Conservation (phyloP, 2,888 invertebrate genomes). For the Drosophila yooni region DNA sequence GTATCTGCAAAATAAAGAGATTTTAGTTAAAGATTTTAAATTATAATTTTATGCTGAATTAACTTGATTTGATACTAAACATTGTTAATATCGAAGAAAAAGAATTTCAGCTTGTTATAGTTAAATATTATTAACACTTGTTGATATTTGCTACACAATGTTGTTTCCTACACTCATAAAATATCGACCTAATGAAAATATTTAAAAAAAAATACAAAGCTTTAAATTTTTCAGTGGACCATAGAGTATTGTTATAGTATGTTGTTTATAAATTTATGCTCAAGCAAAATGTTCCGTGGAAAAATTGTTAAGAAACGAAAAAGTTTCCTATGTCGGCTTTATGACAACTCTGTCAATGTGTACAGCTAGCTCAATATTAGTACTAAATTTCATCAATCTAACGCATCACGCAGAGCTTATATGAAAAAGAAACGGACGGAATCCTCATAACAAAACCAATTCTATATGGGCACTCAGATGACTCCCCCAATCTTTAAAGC, state of each 20-base stretch:
- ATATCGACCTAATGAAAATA: background rate
- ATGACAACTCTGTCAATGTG: background rate
- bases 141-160: background rate
- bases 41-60: background rate
- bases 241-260: background rate
- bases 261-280: background rate
- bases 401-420: background rate
- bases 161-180: background rate
- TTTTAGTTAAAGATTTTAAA: background rate
- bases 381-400: background rate
- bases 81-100: no score
- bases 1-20: constrained; percentile 30
- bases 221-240: no score
- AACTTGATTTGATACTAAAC: background rate
- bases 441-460: background rate
- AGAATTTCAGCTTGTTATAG: background rate
- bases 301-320: no score
- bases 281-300: no score
- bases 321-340: no score
- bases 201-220: background rate
- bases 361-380: background rate
- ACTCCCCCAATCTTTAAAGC: background rate
- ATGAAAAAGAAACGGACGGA: background rate
- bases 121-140: background rate
- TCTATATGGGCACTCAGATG: background rate